Conservation (phyloP, 1,140 invertebrate species). For the Formica selysi region DNA sequence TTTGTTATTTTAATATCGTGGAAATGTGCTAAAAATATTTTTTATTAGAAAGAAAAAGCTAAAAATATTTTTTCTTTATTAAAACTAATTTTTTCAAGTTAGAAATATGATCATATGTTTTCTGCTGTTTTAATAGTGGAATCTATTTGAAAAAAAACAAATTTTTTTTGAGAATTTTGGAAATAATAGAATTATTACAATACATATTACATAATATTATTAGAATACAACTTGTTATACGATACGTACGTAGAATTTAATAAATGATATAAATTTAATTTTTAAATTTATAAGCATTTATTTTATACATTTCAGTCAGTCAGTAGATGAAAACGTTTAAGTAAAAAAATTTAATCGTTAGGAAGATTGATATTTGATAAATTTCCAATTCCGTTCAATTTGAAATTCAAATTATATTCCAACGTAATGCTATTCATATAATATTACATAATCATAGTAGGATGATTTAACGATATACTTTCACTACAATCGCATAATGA, state of each 20-base stretch:
- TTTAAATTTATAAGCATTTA: not conserved
- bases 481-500: not conserved
- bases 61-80: not conserved
- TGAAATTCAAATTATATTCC: not conserved
- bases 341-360: not conserved
- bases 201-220: not conserved
- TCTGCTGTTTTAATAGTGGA: too few relatives aligned
- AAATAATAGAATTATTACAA: not conserved
- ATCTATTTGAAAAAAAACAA: not conserved
- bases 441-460: conserved; percentile 4
- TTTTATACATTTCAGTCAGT: not conserved
- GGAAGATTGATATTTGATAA: not conserved
- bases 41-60: not conserved
- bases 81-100: not conserved
- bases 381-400: too few relatives aligned
- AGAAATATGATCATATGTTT: not conserved
- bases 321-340: not conserved
- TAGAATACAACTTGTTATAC: conserved; percentile 6
- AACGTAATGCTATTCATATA: not conserved
- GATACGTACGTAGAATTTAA: not conserved
- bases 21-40: not conserved
- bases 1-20: not conserved
- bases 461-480: conserved; percentile 14
- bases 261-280: not conserved
- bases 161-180: not conserved